Conservation (phyloP, 2,113 vertebrate genomes). For the Gopherus flavomarginatus region DNA sequence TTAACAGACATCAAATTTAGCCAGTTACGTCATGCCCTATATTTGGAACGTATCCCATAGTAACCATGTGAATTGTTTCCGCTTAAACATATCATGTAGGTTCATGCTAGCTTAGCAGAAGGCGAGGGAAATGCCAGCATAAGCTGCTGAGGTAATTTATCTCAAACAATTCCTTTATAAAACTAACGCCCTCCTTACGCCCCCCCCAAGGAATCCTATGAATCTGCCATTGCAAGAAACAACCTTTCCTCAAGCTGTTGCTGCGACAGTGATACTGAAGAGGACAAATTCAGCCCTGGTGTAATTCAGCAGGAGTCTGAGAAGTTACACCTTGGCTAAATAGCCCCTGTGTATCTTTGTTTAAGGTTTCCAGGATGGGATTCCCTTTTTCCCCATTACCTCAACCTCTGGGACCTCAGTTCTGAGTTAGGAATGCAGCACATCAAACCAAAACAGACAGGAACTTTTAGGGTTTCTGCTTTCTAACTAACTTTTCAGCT, state of each 20-base stretch:
- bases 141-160: slow-evolving; percentile 41
- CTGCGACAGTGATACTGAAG: not conserved
- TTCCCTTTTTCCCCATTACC: slow-evolving; percentile 18
- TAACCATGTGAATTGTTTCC: slow-evolving; percentile 19
- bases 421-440: slow-evolving; percentile 13
- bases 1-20: not conserved
- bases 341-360: slow-evolving; percentile 33
- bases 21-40: not conserved
- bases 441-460: not conserved
- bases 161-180: slow-evolving; percentile 54
- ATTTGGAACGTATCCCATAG: slow-evolving; percentile 55
- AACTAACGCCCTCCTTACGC: not conserved
- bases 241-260: not conserved
- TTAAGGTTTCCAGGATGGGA: not conserved
- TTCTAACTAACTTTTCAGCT: not conserved
- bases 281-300: slow-evolving; percentile 39
- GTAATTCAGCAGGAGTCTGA: slow-evolving; percentile 57
- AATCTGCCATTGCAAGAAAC: slow-evolving; percentile 19
- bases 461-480: not conserved
- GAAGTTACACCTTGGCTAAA: slow-evolving; percentile 64
- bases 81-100: slow-evolving; percentile 33
- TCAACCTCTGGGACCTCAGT: not conserved
- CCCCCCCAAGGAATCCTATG: not conserved
- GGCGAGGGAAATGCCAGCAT: slow-evolving; percentile 16
- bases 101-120: slow-evolving; percentile 47